A percentile compares a stretch with the other conserved stretches of the same genome.
These are phyloP conservation scores for Hepsetus odoe DNA, from an alignment of 2,113 vertebrate genomes.

Conservation along the genomic window DNA sequence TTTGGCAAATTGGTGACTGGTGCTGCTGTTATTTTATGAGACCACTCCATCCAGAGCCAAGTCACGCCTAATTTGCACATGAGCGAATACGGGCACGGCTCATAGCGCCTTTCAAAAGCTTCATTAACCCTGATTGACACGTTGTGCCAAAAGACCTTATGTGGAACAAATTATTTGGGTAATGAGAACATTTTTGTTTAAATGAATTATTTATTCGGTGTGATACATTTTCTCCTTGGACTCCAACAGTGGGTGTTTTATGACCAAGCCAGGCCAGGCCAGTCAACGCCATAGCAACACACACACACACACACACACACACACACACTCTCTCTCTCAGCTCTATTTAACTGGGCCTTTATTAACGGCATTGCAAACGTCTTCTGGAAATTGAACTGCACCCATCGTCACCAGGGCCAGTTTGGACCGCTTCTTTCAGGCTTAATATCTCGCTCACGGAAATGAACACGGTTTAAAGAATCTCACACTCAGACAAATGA, in stretches of 20 bases:
- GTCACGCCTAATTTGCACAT: conserved; percentile 35
- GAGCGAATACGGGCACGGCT: conserved; percentile 31
- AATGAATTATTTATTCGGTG: background rate
- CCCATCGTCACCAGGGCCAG: too few species aligned
- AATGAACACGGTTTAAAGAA: too few species aligned
- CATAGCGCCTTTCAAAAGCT: conserved; percentile 55
- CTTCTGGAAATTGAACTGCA: too few species aligned
- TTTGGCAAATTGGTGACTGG: conserved; percentile 40
- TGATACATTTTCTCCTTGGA: background rate
- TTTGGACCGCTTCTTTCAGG: too few species aligned
- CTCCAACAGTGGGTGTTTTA: background rate
- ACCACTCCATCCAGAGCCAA: conserved; percentile 37
- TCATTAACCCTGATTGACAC: conserved; percentile 52
- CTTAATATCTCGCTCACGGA: background rate
- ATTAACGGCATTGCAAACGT: background rate
- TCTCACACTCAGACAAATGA: background rate
- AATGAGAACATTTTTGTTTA: background rate
- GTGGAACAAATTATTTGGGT: conserved; percentile 41
- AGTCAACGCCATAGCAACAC: background rate
- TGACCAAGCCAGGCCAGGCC: too few species aligned
- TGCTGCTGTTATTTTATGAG: background rate
- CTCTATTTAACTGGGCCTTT: background rate
- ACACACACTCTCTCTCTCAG: background rate
- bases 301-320: background rate
- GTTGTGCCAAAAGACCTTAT: conserved; percentile 50